A percentile compares a stretch with the other conserved stretches of the same genome.
These are phyloP conservation scores for Drosophila takahashii DNA, from an alignment of 1,140 invertebrate genomes.

Conservation along the genomic window DNA sequence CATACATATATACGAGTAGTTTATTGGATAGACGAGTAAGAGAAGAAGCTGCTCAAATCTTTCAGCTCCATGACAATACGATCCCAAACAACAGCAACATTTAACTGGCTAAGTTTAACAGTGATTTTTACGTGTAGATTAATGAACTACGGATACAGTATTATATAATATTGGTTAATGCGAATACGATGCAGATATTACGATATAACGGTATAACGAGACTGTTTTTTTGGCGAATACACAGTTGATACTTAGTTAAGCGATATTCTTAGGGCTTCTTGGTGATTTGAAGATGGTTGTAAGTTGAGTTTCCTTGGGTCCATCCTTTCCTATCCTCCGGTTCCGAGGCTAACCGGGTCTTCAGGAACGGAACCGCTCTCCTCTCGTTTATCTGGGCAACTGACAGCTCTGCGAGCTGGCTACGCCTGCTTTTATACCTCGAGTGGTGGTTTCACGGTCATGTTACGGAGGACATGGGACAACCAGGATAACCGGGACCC, in stretches of 20 bases:
- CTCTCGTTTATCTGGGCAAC: slow-evolving; percentile 10
- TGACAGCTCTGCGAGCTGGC: slow-evolving; percentile 28
- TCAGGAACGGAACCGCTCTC: not conserved
- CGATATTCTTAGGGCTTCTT: slow-evolving; percentile 22
- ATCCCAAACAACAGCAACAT: slow-evolving; percentile 85
- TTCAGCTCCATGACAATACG: slow-evolving; percentile 68
- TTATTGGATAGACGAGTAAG: slow-evolving; percentile 27
- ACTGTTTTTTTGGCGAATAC: not conserved
- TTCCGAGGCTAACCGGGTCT: slow-evolving; percentile 30
- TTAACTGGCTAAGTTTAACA: slow-evolving; percentile 58
- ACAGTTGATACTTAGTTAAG: slow-evolving; percentile 19
- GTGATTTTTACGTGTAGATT: slow-evolving; percentile 29
- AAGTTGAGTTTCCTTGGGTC: not conserved
- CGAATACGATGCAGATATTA: slow-evolving; percentile 21
- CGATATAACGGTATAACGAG: slow-evolving; percentile 8
- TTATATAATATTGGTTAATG: not conserved
- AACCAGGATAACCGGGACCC: slow-evolving; percentile 29
- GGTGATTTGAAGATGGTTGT: not conserved
- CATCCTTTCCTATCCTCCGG: not conserved
- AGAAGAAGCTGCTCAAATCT: slow-evolving; percentile 51
- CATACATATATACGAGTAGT: slow-evolving; percentile 37
- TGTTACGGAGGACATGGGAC: not conserved
- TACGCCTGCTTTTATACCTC: slow-evolving; percentile 56
- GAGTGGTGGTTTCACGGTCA: not conserved
- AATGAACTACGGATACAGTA: slow-evolving; percentile 12